Evolutionary conservation across 2,113 vertebrate genomes (phyloP).

Genomic region (Propithecus coquereli): DNA sequence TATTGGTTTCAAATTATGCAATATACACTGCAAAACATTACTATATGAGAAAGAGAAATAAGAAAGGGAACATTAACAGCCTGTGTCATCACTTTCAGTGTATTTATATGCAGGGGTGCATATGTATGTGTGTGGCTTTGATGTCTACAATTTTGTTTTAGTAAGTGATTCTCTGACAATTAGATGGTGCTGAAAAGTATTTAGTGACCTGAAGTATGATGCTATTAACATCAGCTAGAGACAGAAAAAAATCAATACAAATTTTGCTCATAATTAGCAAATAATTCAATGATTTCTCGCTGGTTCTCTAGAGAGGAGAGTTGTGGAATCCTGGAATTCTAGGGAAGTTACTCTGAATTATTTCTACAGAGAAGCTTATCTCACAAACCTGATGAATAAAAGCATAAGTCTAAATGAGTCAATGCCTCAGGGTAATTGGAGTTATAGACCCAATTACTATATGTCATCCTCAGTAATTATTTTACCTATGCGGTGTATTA

Average conservation of each 20-base stretch:
- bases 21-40: background rate
- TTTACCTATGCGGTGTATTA: background rate
- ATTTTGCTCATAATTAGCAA: constrained; percentile 85
- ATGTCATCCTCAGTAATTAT: constrained; percentile 56
- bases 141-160: constrained; percentile 3
- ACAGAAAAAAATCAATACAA: constrained; percentile 81
- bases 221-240: constrained; percentile 75
- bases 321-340: constrained; percentile 34
- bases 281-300: constrained; percentile 82
- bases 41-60: background rate
- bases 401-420: constrained; percentile 57
- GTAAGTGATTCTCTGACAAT: constrained; percentile 70
- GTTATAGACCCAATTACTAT: constrained; percentile 57
- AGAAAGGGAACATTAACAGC: background rate
- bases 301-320: constrained; percentile 63
- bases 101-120: too few relatives aligned
- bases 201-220: constrained; percentile 70
- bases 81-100: background rate
- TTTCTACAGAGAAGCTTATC: constrained; percentile 67
- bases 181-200: constrained; percentile 73
- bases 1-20: background rate
- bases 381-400: constrained; percentile 61
- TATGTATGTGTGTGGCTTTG: background rate
- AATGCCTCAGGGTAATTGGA: constrained; percentile 55
- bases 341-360: constrained; percentile 57